These are phyloP conservation scores for Hyperoplus immaculatus DNA, from an alignment of 2,797 vertebrate genomes.

Conservation along the genomic window DNA sequence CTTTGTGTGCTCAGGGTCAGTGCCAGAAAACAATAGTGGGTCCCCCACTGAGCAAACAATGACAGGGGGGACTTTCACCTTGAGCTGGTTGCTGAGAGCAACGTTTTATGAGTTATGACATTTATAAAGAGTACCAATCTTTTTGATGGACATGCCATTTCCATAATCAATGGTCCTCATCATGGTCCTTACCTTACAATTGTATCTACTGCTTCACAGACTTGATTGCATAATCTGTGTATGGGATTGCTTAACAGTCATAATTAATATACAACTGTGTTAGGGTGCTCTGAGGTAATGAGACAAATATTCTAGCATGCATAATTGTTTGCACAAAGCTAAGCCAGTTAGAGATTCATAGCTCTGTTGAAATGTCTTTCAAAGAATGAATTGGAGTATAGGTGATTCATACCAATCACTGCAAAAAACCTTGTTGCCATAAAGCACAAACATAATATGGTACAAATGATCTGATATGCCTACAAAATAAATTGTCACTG, in stretches of 20 bases:
- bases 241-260: slow-evolving; percentile 28
- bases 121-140: slow-evolving; percentile 41
- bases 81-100: slow-evolving; percentile 17
- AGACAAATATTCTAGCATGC: slow-evolving; percentile 29
- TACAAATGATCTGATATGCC: slow-evolving; percentile 16
- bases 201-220: slow-evolving; percentile 35
- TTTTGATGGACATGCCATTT: slow-evolving; percentile 25
- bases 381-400: slow-evolving; percentile 8
- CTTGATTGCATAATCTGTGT: slow-evolving; percentile 39
- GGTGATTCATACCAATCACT: slow-evolving; percentile 28
- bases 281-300: slow-evolving; percentile 32
- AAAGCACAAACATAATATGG: slow-evolving; percentile 15
- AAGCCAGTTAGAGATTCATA: slow-evolving; percentile 23
- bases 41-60: slow-evolving; percentile 43
- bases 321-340: slow-evolving; percentile 32
- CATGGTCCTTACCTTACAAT: slow-evolving; percentile 8
- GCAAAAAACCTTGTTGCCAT: neutral
- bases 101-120: slow-evolving; percentile 39
- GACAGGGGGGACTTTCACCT: slow-evolving; percentile 44
- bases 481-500: slow-evolving; percentile 8
- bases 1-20: slow-evolving; percentile 46
- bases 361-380: slow-evolving; percentile 4
- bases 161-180: slow-evolving; percentile 35
- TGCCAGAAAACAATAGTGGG: slow-evolving; percentile 32
- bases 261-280: slow-evolving; percentile 18